phyloP scores from a whole-genome alignment of 1,140 invertebrate species.

The Bombus waltoni region DNA sequence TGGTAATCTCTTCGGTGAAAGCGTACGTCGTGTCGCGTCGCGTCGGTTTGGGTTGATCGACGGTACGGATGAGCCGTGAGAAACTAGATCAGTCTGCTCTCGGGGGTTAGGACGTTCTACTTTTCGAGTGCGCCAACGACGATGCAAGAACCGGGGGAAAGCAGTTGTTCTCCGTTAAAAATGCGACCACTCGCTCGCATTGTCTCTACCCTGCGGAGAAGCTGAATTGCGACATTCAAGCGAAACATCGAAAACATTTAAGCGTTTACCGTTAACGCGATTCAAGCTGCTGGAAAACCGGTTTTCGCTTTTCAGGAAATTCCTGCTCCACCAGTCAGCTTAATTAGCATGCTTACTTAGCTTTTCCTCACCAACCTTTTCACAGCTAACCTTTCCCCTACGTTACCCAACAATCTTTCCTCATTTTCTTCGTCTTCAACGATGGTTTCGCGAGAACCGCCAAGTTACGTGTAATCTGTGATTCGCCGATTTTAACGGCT shows the following conservation, averaged over 20 bases:
- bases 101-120: slow-evolving; percentile 45
- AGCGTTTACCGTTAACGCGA: slow-evolving; percentile 18
- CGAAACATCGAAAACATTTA: slow-evolving; percentile 52
- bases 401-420: no score
- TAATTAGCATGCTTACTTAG: slow-evolving; percentile 19
- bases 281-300: slow-evolving; percentile 6
- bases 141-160: slow-evolving; percentile 15
- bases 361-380: neutral
- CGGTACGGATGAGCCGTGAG: slow-evolving; percentile 34
- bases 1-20: slow-evolving; percentile 1
- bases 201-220: slow-evolving; percentile 21
- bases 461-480: neutral
- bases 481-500: neutral
- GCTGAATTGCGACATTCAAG: slow-evolving; percentile 29
- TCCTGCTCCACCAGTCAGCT: neutral
- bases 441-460: neutral
- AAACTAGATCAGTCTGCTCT: slow-evolving; percentile 51
- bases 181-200: slow-evolving; percentile 33
- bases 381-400: neutral
- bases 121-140: slow-evolving; percentile 36
- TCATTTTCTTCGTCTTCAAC: neutral
- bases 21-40: neutral
- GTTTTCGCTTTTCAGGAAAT: slow-evolving; percentile 17
- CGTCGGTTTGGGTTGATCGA: slow-evolving; percentile 19
- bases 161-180: slow-evolving; percentile 44